Conservation (phyloP, 2,113 vertebrate species). For the Hydrolagus affinis region DNA sequence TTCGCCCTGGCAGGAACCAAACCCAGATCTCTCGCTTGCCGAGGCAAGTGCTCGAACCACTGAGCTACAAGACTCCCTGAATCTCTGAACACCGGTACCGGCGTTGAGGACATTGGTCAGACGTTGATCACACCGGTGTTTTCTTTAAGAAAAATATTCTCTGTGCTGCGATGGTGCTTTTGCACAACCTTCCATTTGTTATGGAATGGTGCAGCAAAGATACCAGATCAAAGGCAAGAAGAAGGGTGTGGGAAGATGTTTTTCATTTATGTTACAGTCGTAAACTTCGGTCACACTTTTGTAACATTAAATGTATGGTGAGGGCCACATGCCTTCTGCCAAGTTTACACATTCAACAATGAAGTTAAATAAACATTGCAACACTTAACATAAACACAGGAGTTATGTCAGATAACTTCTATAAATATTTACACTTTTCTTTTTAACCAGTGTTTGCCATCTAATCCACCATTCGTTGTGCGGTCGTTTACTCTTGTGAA, state of each 20-base stretch:
- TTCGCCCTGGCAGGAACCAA: no score
- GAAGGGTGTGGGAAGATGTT: conserved; percentile 36
- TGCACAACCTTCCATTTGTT: conserved; percentile 57
- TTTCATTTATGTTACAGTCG: conserved; percentile 34
- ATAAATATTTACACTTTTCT: conserved; percentile 63
- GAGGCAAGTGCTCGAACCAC: no score
- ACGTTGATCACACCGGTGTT: not conserved
- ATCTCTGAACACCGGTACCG: no score
- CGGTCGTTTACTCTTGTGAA: conserved; percentile 33
- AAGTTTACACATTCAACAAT: conserved; percentile 63
- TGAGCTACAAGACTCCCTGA: no score
- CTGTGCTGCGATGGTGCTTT: conserved; percentile 42
- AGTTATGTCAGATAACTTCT: conserved; percentile 45
- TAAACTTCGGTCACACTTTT: conserved; percentile 37
- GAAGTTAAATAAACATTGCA: conserved; percentile 62
- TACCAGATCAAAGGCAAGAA: conserved; percentile 49
- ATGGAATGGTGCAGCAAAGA: conserved; percentile 53
- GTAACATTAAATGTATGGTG: conserved; percentile 39
- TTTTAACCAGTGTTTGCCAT: conserved; percentile 41
- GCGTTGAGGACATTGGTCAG: not conserved
- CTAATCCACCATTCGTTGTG: conserved; percentile 39
- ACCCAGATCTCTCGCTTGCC: no score
- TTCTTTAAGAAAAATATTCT: not conserved
- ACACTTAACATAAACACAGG: conserved; percentile 61
- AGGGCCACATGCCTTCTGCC: conserved; percentile 58